These are phyloP conservation scores for Macropus fuliginosus DNA, from an alignment of 2,797 vertebrate genomes.

Conservation along the genomic window DNA sequence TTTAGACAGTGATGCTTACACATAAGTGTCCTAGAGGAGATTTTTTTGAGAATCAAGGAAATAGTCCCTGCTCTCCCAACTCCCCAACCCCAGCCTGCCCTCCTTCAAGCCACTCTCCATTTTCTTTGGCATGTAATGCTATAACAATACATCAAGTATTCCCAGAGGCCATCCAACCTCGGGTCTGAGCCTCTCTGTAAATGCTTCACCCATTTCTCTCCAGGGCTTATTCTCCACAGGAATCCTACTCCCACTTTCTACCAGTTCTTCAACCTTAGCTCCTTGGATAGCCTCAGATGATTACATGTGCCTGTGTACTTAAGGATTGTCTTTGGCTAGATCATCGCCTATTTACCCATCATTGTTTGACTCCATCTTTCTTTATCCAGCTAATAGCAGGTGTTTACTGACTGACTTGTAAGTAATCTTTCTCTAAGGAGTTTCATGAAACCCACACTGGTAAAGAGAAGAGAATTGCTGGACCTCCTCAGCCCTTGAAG, in stretches of 20 bases:
- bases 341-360: conserved; percentile 11
- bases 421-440: conserved; percentile 40
- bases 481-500: conserved; percentile 33
- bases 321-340: conserved; percentile 42
- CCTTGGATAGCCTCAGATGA: not conserved
- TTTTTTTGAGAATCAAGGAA: conserved; percentile 26
- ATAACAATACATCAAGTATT: not conserved
- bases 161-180: conserved; percentile 10
- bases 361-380: conserved; percentile 2
- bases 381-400: conserved; percentile 59
- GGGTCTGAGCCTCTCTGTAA: not conserved
- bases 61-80: fast-evolving
- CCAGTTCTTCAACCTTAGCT: not conserved
- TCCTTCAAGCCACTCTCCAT: not conserved
- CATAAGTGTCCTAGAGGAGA: not conserved
- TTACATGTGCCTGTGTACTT: conserved; percentile 17
- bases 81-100: not conserved
- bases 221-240: not conserved
- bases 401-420: conserved; percentile 60
- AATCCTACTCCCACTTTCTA: not conserved
- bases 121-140: not conserved
- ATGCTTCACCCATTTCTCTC: conserved; percentile 31
- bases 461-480: conserved; percentile 11
- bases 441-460: conserved; percentile 4
- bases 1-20: conserved; percentile 39